Evolutionary conservation across 2,888 invertebrate species (phyloP).

Genomic region (Aspidiotus destructor): DNA sequence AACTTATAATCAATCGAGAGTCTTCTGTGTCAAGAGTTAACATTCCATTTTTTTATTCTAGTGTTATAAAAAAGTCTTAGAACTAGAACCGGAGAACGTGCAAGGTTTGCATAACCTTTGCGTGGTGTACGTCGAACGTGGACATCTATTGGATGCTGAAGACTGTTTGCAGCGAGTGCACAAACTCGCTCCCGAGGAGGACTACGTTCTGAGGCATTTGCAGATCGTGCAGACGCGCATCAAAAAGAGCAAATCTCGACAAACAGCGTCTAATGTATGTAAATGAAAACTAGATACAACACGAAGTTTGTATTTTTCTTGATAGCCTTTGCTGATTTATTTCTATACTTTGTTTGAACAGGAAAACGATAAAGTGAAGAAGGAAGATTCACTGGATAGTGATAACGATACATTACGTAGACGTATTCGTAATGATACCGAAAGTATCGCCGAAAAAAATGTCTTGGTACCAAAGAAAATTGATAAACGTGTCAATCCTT

Average conservation of each 20-base stretch:
- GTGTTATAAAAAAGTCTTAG: slow-evolving; percentile 82
- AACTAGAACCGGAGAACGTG: slow-evolving; percentile 78
- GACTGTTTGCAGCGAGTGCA: slow-evolving; percentile 73
- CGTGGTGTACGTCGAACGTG: slow-evolving; percentile 88
- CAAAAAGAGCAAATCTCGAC: slow-evolving; percentile 33
- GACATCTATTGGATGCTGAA: slow-evolving; percentile 73
- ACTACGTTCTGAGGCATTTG: slow-evolving; percentile 81
- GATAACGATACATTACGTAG: slow-evolving; percentile 18
- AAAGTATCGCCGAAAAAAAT: slow-evolving; percentile 23
- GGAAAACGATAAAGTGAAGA: background rate
- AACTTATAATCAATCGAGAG: background rate
- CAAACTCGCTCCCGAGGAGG: slow-evolving; percentile 74
- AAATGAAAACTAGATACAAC: background rate
- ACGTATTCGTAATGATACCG: slow-evolving; percentile 27
- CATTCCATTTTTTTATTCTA: slow-evolving; percentile 43
- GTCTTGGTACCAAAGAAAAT: slow-evolving; percentile 28
- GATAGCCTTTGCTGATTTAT: background rate
- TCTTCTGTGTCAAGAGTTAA: background rate
- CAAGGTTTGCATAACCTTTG: slow-evolving; percentile 93
- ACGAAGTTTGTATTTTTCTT: background rate
- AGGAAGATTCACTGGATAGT: slow-evolving; percentile 2
- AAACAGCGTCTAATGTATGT: slow-evolving; percentile 17
- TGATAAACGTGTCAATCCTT: slow-evolving; percentile 27
- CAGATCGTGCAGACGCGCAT: slow-evolving; percentile 61
- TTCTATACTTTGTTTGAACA: background rate